Evolutionary conservation across 2,888 invertebrate genomes (phyloP).

Genomic region (Phengaris alcon): DNA sequence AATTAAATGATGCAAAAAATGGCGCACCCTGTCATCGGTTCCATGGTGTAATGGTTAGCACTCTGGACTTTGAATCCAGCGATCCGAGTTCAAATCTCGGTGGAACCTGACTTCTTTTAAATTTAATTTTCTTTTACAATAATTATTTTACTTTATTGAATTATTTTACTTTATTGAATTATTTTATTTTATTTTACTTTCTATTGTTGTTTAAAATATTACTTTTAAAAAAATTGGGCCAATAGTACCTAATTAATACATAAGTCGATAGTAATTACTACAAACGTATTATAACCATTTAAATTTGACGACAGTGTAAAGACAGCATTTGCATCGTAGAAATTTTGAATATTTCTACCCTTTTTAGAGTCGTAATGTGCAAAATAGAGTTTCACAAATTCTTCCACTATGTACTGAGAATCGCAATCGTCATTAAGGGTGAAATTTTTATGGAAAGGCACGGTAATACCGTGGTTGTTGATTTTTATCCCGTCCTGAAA

Average conservation of each 20-base stretch:
- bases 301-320: constrained; percentile 49
- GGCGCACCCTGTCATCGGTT: constrained; percentile 55
- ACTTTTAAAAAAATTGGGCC: not conserved
- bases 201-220: not conserved
- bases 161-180: too few relatives aligned
- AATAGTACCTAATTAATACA: not conserved
- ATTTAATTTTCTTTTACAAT: not conserved
- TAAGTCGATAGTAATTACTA: too few relatives aligned
- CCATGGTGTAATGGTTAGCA: constrained; percentile 89
- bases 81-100: constrained; percentile 90
- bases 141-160: too few relatives aligned
- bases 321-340: constrained; percentile 49
- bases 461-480: constrained; percentile 52
- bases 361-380: constrained; percentile 52
- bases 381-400: constrained; percentile 62
- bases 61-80: constrained; percentile 90
- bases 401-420: constrained; percentile 59
- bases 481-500: constrained; percentile 66
- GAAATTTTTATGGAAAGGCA: constrained; percentile 59
- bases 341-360: constrained; percentile 45
- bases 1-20: not conserved
- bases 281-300: constrained; percentile 41
- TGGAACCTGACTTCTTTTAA: constrained; percentile 55
- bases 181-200: not conserved
- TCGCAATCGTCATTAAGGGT: constrained; percentile 47